Evolutionary conservation across 2,113 vertebrate species (phyloP).

Genomic region (Phaethon lepturus): DNA sequence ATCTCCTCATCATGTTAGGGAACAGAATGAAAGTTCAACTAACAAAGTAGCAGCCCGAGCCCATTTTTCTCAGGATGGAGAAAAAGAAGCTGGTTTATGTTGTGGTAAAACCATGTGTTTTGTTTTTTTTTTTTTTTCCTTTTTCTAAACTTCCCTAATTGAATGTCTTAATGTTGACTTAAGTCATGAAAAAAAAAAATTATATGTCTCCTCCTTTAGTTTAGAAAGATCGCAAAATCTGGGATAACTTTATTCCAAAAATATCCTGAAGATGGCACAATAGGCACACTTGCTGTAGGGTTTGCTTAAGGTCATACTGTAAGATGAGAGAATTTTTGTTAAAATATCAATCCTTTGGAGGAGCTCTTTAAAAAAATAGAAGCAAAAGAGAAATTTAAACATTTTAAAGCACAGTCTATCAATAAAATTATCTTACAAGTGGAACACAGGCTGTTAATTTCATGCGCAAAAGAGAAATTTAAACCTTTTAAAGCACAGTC

Average conservation of each 20-base stretch:
- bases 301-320: background rate
- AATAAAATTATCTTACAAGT: conserved; percentile 61
- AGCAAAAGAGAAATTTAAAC: conserved; percentile 26
- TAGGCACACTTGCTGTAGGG: conserved; percentile 25
- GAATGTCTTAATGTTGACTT: background rate
- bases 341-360: conserved; percentile 51
- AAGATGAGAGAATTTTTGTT: conserved; percentile 23
- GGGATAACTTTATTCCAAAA: conserved; percentile 35
- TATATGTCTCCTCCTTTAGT: background rate
- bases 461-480: conserved; percentile 46
- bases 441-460: conserved; percentile 53
- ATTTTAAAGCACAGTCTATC: conserved; percentile 52
- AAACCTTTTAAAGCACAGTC: conserved; percentile 41
- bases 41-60: background rate
- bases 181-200: background rate
- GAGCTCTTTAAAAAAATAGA: conserved; percentile 57
- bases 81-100: background rate
- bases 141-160: background rate
- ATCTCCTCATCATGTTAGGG: fast-evolving
- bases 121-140: no score
- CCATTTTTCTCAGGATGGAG: background rate
- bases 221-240: background rate
- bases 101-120: background rate
- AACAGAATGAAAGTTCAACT: background rate
- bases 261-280: conserved; percentile 80